Evolutionary conservation across 2,797 vertebrate genomes (phyloP).

Genomic region (Gouania willdenowi): DNA sequence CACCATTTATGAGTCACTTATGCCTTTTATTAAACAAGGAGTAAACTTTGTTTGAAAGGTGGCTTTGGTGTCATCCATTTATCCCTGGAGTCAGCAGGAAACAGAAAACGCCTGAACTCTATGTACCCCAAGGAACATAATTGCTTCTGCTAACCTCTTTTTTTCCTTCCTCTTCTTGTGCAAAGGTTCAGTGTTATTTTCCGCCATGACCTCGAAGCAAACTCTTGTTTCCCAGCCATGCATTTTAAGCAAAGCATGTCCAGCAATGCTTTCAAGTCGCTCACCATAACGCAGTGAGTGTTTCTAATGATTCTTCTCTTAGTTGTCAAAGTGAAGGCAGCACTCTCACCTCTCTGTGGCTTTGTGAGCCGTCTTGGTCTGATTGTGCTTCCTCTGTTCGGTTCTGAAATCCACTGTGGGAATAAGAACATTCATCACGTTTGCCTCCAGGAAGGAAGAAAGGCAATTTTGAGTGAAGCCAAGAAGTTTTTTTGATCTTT

Average conservation of each 20-base stretch:
- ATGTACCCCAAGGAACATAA: conserved; percentile 40
- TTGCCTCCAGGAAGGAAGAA: conserved; percentile 16
- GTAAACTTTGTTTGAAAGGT: conserved; percentile 46
- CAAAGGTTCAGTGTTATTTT: conserved; percentile 19
- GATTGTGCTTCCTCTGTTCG: conserved; percentile 48
- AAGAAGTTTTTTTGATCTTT: conserved; percentile 2
- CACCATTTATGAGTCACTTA: conserved; percentile 28
- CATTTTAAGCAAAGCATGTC: conserved; percentile 21
- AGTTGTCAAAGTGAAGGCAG: conserved; percentile 25
- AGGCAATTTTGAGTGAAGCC: conserved; percentile 9
- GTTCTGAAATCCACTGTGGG: conserved; percentile 38
- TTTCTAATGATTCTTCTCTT: conserved; percentile 44
- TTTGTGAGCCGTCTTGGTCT: conserved; percentile 27
- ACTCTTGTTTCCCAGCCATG: conserved; percentile 11
- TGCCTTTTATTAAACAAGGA: conserved; percentile 25
- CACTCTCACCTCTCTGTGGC: conserved; percentile 35
- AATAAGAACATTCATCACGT: conserved; percentile 49
- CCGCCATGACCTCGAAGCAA: conserved; percentile 21
- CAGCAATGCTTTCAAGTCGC: conserved; percentile 21
- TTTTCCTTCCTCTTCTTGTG: conserved; percentile 16
- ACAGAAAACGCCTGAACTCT: conserved; percentile 51
- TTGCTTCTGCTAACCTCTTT: conserved; percentile 46
- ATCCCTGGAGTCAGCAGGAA: conserved; percentile 33
- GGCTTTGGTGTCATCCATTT: conserved; percentile 21
- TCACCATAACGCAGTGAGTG: conserved; percentile 37